Evolutionary conservation across 2,888 invertebrate genomes (phyloP).

Genomic region (Nomada hirtipes): DNA sequence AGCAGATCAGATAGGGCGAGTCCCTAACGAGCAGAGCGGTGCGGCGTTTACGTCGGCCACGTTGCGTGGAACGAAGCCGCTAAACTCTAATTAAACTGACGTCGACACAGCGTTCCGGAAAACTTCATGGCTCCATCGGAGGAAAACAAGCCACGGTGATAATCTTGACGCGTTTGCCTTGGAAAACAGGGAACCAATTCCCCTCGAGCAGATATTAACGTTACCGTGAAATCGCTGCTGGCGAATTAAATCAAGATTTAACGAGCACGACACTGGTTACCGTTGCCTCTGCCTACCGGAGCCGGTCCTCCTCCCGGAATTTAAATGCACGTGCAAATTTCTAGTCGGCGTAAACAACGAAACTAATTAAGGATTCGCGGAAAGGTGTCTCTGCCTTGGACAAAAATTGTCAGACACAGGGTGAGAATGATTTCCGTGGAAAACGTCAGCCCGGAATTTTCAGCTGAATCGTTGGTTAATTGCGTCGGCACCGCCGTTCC

Average conservation of each 20-base stretch:
- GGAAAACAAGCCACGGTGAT: conserved; percentile 31
- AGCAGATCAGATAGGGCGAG: not conserved
- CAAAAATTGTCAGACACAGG: too few relatives aligned
- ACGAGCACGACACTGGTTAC: conserved; percentile 12
- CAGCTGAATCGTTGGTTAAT: conserved; percentile 52
- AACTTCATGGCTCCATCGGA: conserved; percentile 33
- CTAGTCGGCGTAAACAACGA: too few relatives aligned
- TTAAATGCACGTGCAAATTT: too few relatives aligned
- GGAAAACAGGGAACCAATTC: not conserved
- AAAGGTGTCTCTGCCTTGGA: too few relatives aligned
- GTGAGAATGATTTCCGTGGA: not conserved
- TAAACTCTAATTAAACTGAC: conserved; percentile 48
- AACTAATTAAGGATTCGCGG: not conserved
- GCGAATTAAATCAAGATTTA: conserved; percentile 38
- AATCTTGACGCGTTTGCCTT: conserved; percentile 31
- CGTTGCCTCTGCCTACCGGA: not conserved
- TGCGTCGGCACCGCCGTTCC: conserved; percentile 30
- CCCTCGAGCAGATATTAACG: conserved; percentile 25
- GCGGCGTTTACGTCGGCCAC: conserved; percentile 4
- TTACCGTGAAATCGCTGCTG: conserved; percentile 14
- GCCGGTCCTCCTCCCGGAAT: not conserved
- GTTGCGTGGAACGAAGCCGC: conserved; percentile 29
- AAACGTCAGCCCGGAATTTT: not conserved
- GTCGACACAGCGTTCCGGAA: conserved; percentile 25
- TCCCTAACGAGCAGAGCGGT: not conserved